Conservation (phyloP, 92 coral and sea anemone species). For the Umimayanthus kanabou region DNA sequence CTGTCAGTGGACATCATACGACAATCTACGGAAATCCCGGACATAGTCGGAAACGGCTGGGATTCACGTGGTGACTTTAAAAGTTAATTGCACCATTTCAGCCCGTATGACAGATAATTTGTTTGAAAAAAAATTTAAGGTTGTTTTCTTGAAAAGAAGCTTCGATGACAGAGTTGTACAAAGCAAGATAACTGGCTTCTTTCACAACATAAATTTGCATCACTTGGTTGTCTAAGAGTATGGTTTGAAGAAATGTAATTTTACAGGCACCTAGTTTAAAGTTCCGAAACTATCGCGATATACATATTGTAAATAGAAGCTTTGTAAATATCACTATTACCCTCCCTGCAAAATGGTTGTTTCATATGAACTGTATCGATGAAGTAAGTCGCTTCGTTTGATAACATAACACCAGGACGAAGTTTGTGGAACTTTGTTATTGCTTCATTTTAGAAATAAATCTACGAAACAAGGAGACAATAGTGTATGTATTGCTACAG, state of each 20-base stretch:
- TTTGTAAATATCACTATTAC: neutral
- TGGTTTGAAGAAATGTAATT: neutral
- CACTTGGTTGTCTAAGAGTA: neutral
- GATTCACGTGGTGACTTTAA: slow-evolving; percentile 83
- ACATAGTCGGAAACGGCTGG: slow-evolving; percentile 83
- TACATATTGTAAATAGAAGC: neutral
- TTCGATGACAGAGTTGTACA: neutral
- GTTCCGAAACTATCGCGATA: neutral
- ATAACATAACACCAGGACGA: neutral
- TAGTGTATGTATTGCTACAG: too few relatives aligned
- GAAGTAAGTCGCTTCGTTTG: too few relatives aligned
- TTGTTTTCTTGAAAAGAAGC: neutral
- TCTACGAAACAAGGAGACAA: too few relatives aligned
- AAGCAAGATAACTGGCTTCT: neutral
- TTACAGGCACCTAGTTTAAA: neutral
- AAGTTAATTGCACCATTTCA: neutral
- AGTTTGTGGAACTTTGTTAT: neutral
- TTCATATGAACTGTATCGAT: too few relatives aligned
- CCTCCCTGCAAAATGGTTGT: neutral
- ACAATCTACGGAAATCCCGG: slow-evolving; percentile 92
- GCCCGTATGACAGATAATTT: neutral
- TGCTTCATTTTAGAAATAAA: too few relatives aligned
- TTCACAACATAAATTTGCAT: neutral
- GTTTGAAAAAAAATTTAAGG: neutral
- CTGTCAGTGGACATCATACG: slow-evolving; percentile 72